Base-by-base conservation (phyloP, 1,140 invertebrate species). In the Galleria mellonella region DNA sequence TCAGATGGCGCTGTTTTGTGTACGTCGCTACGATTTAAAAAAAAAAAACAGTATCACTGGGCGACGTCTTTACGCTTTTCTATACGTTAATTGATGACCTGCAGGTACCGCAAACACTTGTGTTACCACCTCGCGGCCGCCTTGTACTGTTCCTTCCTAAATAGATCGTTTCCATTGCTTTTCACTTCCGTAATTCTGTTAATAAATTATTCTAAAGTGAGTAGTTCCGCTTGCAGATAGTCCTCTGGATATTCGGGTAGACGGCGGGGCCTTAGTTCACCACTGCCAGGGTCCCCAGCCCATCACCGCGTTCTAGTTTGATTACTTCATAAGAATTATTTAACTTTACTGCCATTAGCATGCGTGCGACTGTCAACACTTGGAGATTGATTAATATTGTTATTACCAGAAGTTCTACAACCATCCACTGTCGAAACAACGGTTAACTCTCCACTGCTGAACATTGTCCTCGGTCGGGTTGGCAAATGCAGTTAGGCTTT, bases 181-280 rank as follows among this genome's bases (percentile, higher is more conserved):
- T 82, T 82, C 12, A 78, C 51, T 1, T 62, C 62, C 1, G 41
- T 51, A 4, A 77, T 60, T n/a, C 48, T 47, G 0, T 32, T 23
- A 13, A 75, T 32, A 14, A 78, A 37, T 33, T 74, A 46, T 0
- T 72, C 68, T 37, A 62, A 11, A n/a, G n/a, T n/a, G n/a, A n/a
- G n/a, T n/a, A n/a, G n/a, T n/a, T n/a, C n/a, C n/a, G n/a, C n/a
- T n/a, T n/a, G n/a, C n/a, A 86, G 72, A 39, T 91, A 92, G 68
- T 96, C 94, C 62, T 91, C 89, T 0, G 94, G 94, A 82, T 90
- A 94, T 4, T 92, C 89, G 0, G 94, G 91, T 62, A 91, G 89
- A 9, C 83, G 62, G 81, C 96, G 94, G 11, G 73, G 62, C 0
- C 92, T 91, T 27, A 92, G 45, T 86, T 83, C 1, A 93, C 76